Evolutionary conservation across 2,797 vertebrate species (phyloP).

Genomic region (Tangara arthus): DNA sequence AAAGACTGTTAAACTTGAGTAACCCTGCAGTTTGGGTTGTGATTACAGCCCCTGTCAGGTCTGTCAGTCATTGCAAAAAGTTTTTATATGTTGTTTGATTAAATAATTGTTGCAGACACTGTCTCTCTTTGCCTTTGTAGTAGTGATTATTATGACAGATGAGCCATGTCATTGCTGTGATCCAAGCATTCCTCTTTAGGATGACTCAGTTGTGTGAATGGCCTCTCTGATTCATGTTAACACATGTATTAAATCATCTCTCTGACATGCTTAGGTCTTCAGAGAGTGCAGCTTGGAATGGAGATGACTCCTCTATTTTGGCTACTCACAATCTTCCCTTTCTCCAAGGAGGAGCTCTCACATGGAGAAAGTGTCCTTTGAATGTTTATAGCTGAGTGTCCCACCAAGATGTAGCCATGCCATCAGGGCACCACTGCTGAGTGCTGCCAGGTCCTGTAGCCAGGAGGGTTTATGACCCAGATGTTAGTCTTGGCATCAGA

Average conservation of each 20-base stretch:
- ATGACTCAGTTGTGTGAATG: background rate
- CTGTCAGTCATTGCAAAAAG: background rate
- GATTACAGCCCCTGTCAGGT: background rate
- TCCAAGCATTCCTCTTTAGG: background rate
- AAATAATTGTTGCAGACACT: background rate
- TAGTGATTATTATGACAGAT: background rate
- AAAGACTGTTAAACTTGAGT: background rate
- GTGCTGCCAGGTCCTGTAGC: background rate
- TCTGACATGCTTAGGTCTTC: background rate
- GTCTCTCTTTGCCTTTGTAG: background rate
- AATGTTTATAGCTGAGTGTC: background rate
- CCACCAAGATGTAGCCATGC: background rate
- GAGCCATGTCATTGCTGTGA: background rate
- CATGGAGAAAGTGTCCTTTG: background rate
- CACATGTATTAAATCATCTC: background rate
- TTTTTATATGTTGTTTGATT: background rate
- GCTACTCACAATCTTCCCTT: fast-evolving
- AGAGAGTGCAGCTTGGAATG: background rate
- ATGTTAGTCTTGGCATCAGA: background rate
- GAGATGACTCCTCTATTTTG: background rate
- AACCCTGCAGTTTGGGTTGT: background rate
- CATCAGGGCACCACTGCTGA: background rate
- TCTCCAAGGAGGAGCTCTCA: background rate
- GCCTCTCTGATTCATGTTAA: background rate
- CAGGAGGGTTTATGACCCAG: background rate